A percentile compares a stretch with the other conserved stretches of the same genome.
Evolutionary conservation across 2,797 vertebrate species (phyloP).

Genomic region (Harpagifer antarcticus): DNA sequence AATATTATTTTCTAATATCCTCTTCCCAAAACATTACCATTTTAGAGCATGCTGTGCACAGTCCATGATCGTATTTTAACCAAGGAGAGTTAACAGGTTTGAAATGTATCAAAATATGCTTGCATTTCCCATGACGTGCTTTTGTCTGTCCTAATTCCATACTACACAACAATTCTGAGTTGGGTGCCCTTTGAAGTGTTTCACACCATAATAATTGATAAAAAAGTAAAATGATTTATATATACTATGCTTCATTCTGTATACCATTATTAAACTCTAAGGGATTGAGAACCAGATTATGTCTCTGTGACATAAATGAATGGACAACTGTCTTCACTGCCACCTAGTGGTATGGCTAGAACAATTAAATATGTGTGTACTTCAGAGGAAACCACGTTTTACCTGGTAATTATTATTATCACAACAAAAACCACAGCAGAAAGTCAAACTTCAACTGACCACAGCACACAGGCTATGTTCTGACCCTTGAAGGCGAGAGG

Average conservation of each 20-base stretch:
- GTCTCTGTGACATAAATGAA: neutral
- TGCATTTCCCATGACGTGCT: neutral
- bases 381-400: slow-evolving; percentile 8
- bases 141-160: slow-evolving; percentile 11
- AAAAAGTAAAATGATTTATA: neutral
- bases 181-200: neutral
- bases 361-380: neutral
- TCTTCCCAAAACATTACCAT: neutral
- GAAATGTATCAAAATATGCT: neutral
- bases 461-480: slow-evolving; percentile 65
- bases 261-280: neutral
- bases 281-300: neutral
- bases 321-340: slow-evolving; percentile 39
- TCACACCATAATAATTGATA: neutral
- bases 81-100: neutral
- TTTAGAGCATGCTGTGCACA: slow-evolving; percentile 3
- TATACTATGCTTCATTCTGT: neutral
- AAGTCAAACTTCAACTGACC: slow-evolving; percentile 37
- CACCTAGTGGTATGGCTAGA: slow-evolving; percentile 55
- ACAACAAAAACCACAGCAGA: slow-evolving; percentile 42
- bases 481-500: slow-evolving; percentile 90
- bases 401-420: neutral
- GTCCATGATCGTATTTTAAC: neutral
- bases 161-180: neutral
- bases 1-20: neutral